Percentiles rank a stretch among this genome's conserved stretches.
Conservation (phyloP, 2,797 vertebrate genomes). For the Microcaecilia unicolor region DNA sequence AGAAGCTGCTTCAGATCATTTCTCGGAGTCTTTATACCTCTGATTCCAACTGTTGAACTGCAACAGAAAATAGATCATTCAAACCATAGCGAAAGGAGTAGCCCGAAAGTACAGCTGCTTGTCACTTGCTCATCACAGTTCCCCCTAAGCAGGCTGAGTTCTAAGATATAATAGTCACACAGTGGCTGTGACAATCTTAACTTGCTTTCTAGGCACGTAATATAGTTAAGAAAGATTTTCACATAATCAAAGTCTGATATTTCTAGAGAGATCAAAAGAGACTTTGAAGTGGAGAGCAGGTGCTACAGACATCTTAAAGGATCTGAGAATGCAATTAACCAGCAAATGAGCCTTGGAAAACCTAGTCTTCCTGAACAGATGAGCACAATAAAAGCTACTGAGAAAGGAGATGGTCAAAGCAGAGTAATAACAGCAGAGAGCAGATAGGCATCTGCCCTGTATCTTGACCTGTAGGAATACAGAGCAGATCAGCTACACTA, state of each 20-base stretch:
- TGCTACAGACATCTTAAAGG: conserved; percentile 45
- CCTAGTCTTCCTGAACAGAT: conserved; percentile 65
- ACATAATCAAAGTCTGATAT: conserved; percentile 51
- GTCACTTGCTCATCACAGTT: too few species aligned
- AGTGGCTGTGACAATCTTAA: conserved; percentile 18
- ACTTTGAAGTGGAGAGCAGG: conserved; percentile 53
- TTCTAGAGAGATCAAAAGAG: conserved; percentile 54
- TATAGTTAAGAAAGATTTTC: conserved; percentile 43
- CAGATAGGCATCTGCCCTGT: conserved; percentile 23
- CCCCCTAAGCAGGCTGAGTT: neutral
- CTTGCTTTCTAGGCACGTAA: conserved; percentile 42
- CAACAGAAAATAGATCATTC: too few species aligned
- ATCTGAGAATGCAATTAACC: conserved; percentile 84
- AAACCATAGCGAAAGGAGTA: too few species aligned
- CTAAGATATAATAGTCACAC: conserved; percentile 23
- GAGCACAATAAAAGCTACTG: conserved; percentile 60
- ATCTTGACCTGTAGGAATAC: conserved; percentile 41
- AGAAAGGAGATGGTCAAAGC: conserved; percentile 59
- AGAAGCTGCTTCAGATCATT: too few species aligned
- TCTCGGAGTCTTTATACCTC: too few species aligned
- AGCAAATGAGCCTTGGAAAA: conserved; percentile 82
- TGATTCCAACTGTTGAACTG: too few species aligned
- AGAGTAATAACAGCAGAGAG: conserved; percentile 27
- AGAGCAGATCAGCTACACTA: conserved; percentile 8
- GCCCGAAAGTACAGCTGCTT: too few species aligned